Evolutionary conservation across 2,113 vertebrate species (phyloP), one percentile per base, ranked within the genome.

Genomic region (Capreolus pygargus): DNA sequence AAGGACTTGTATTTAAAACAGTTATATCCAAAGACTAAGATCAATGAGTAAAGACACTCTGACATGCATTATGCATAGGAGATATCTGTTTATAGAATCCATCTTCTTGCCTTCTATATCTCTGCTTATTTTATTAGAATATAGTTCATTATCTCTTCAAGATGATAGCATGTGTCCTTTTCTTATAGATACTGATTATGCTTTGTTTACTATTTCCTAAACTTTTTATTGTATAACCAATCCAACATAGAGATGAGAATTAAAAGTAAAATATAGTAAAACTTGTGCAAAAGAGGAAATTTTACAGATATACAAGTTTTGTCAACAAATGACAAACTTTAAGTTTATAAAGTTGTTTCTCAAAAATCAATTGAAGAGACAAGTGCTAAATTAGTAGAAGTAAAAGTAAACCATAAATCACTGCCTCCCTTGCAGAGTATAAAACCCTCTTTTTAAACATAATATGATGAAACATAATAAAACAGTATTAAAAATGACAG

Each of bases 321-420:
- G 98, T 99, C 98, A 99, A 86, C 95, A 98, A 95, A 98, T 98
- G 98, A 98, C 98, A 99, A 98, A 98, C 98, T 99, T 99, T 97
- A 99, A 98, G 98, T 99, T 98, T 98, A 99, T 99, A 98, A 99
- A 99, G 98, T 97, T 98, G 95, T 98, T 98, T 99, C 98, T 99
- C 98, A 99, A 98, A 78, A 98, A 98, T 93, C 98, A 98, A 98
- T 98, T 50, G 96, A 99, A 98, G 98, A 98, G 98, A 98, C 9
- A 16, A 97, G 98, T 99, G 98, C 99, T 99, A 98, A 98, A 99
- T 99, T 99, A 99, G 98, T 98, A 98, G 94, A 98, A 97, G 92
- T 96, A 98, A 98, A 99, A 98, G 96, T 97, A 98, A 97, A 97
- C 96, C 97, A 98, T 98, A 99, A 99, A 99, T 93, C 82, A 98